Conservation (phyloP, 2,888 invertebrate species). For the Melanchra persicariae region DNA sequence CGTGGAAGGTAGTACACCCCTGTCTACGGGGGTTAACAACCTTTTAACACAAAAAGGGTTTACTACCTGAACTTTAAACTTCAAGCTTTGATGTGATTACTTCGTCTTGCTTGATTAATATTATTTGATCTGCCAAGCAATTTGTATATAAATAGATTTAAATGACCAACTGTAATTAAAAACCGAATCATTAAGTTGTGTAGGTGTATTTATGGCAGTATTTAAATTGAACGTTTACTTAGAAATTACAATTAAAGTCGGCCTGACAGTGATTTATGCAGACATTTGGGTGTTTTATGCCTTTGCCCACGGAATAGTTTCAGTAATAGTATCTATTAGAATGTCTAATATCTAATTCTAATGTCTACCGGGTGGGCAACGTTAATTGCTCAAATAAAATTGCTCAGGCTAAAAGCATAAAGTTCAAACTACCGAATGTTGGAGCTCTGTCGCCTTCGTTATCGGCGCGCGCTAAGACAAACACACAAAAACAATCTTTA, state of each 20-base stretch:
- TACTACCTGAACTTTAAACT: slow-evolving; percentile 69
- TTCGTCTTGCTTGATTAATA: slow-evolving; percentile 43
- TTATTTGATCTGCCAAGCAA: slow-evolving; percentile 30
- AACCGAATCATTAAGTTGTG: slow-evolving; percentile 35
- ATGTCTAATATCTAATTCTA: no score
- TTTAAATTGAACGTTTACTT: slow-evolving; percentile 34
- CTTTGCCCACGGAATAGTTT: slow-evolving; percentile 7
- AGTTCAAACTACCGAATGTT: slow-evolving; percentile 42
- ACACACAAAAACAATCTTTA: slow-evolving; percentile 82
- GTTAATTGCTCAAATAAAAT: slow-evolving; percentile 21
- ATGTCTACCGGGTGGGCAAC: slow-evolving; percentile 3
- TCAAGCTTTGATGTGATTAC: slow-evolving; percentile 45
- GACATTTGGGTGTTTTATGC: slow-evolving; percentile 38
- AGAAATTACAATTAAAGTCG: slow-evolving; percentile 18
- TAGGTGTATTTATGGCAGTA: slow-evolving; percentile 31
- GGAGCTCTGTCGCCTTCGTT: slow-evolving; percentile 69
- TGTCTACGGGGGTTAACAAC: slow-evolving; percentile 81
- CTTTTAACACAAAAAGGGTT: slow-evolving; percentile 71
- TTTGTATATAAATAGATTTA: slow-evolving; percentile 41
- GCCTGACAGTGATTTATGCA: slow-evolving; percentile 25
- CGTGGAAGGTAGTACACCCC: slow-evolving; percentile 73
- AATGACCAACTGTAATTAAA: slow-evolving; percentile 49
- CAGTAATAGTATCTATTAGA: background rate
- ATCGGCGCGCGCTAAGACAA: slow-evolving; percentile 86
- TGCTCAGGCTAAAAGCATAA: slow-evolving; percentile 9